Conservation (phyloP, 2,888 invertebrate species). For the Oscheius sp. region DNA sequence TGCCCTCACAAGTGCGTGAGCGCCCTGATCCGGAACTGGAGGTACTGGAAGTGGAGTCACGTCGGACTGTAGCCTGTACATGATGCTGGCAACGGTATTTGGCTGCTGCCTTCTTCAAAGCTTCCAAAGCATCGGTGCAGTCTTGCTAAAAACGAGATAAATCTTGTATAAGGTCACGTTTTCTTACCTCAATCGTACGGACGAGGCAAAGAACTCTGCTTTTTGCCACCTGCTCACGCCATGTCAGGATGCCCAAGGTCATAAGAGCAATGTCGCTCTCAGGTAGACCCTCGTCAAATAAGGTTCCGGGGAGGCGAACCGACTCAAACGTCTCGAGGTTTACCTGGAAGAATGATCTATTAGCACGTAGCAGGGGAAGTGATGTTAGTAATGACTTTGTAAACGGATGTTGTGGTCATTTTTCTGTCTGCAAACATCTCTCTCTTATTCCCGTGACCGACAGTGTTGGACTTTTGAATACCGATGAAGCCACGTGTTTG, state of each 20-base stretch:
- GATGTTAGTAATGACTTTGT: too few relatives aligned
- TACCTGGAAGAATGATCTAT: constrained; percentile 43
- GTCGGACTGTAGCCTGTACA: constrained; percentile 55
- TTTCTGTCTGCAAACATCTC: too few relatives aligned
- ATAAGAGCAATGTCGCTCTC: constrained; percentile 63
- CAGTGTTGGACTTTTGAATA: constrained; percentile 8
- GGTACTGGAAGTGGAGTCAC: constrained; percentile 43
- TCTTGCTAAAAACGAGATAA: constrained; percentile 37
- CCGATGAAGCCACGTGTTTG: background rate
- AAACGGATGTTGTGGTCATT: too few relatives aligned
- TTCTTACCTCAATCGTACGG: constrained; percentile 44
- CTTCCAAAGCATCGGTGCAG: constrained; percentile 57
- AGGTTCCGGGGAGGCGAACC: constrained; percentile 42
- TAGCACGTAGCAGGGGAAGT: background rate
- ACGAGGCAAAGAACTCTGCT: constrained; percentile 64
- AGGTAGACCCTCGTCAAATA: constrained; percentile 61
- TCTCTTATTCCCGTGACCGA: constrained; percentile 3
- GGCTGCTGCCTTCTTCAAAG: constrained; percentile 64
- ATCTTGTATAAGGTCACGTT: background rate
- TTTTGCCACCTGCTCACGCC: constrained; percentile 61
- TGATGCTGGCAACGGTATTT: constrained; percentile 68
- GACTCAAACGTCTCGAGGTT: constrained; percentile 69
- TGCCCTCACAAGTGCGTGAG: constrained; percentile 48
- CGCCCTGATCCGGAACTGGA: constrained; percentile 40
- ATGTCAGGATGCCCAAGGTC: constrained; percentile 66